Conservation (phyloP, 2,888 invertebrate species). For the Drosophila robusta region DNA sequence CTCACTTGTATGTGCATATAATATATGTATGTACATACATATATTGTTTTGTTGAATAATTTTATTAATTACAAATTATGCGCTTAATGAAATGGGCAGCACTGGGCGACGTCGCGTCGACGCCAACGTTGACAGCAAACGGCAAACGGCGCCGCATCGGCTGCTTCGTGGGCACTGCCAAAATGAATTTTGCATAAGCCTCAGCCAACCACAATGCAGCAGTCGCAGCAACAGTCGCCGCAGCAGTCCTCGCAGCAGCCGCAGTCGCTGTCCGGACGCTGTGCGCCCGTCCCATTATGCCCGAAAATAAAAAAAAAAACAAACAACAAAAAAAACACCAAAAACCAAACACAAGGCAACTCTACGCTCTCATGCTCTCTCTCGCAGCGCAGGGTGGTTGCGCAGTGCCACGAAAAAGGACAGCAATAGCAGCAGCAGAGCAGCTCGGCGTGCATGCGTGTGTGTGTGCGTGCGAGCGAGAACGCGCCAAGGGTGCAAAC, state of each 20-base stretch:
- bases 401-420: constrained; percentile 38
- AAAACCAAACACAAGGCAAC: neutral
- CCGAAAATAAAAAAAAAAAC: neutral
- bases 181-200: constrained; percentile 80
- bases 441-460: neutral
- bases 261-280: constrained; percentile 30
- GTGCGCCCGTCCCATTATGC: constrained; percentile 12
- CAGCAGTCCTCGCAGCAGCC: constrained; percentile 1
- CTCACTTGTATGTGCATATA: constrained; percentile 3
- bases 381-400: constrained; percentile 57
- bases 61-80: constrained; percentile 77
- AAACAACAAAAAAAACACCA: neutral
- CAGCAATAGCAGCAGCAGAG: constrained; percentile 31
- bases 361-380: constrained; percentile 28
- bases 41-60: constrained; percentile 50
- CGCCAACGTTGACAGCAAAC: constrained; percentile 32
- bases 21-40: too few species aligned
- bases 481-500: constrained; percentile 79
- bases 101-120: constrained; percentile 15
- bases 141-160: constrained; percentile 41
- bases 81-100: constrained; percentile 68
- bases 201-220: constrained; percentile 82
- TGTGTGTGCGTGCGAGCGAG: constrained; percentile 22
- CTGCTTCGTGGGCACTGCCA: constrained; percentile 54
- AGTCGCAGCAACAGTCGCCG: constrained; percentile 35